Percentiles rank a stretch among this genome's conserved stretches.
phyloP scores from a whole-genome alignment of 2,888 invertebrate genomes.

The Aspidiotus rigidus region DNA sequence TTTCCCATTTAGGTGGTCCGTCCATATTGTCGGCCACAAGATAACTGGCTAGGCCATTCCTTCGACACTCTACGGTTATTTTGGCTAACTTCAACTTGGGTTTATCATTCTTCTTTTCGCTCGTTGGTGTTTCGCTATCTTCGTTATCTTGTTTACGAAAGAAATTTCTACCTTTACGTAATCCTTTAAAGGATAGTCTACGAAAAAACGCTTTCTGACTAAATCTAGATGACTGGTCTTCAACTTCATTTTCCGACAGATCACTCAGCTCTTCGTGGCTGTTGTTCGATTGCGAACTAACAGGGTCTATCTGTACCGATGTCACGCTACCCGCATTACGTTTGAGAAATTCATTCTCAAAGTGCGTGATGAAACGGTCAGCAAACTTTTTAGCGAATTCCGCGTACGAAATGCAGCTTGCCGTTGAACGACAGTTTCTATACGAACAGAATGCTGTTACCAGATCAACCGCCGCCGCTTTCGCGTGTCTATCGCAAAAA shows the following conservation, averaged over 20 bases:
- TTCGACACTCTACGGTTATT: slow-evolving; percentile 85
- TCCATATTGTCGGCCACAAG: slow-evolving; percentile 85
- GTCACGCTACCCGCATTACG: slow-evolving; percentile 12
- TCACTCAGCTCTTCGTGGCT: slow-evolving; percentile 33
- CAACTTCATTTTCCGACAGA: slow-evolving; percentile 30
- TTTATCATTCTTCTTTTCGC: slow-evolving; percentile 49
- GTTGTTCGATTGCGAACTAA: slow-evolving; percentile 7
- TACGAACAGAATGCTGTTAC: slow-evolving; percentile 32
- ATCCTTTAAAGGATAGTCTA: slow-evolving; percentile 77
- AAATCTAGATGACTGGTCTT: slow-evolving; percentile 22
- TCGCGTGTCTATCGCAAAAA: slow-evolving; percentile 32
- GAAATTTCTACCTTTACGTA: slow-evolving; percentile 70
- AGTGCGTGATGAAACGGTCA: slow-evolving; percentile 28
- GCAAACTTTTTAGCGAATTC: slow-evolving; percentile 33
- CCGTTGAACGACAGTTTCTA: slow-evolving; percentile 27
- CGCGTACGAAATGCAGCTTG: slow-evolving; percentile 20
- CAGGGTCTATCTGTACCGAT: not conserved
- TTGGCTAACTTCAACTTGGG: slow-evolving; percentile 80
- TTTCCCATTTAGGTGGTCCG: slow-evolving; percentile 85
- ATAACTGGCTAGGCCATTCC: slow-evolving; percentile 88
- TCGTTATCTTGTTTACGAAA: slow-evolving; percentile 88
- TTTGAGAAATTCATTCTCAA: slow-evolving; percentile 31
- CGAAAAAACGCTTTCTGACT: slow-evolving; percentile 53
- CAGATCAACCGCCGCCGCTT: slow-evolving; percentile 32
- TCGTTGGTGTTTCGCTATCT: slow-evolving; percentile 56